Evolutionary conservation across 1,140 invertebrate species (phyloP).

Genomic region (Drosophila pruinosa): DNA sequence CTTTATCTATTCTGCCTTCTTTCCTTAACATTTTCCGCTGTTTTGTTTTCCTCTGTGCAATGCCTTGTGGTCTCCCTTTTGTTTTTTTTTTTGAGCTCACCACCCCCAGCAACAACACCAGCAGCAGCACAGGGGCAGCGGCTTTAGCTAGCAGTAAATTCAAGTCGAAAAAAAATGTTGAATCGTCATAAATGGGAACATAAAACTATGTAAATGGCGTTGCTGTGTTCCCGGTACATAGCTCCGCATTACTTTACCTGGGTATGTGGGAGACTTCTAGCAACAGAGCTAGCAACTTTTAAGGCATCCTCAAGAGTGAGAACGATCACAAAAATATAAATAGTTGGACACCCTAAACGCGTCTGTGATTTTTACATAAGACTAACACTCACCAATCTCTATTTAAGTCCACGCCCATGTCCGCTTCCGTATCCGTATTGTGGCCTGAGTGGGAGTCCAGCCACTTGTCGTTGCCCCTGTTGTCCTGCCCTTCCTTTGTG

Average conservation of each 20-base stretch:
- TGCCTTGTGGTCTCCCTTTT: constrained; percentile 43
- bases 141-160: constrained; percentile 75
- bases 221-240: not conserved
- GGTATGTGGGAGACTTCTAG: constrained; percentile 43
- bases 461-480: constrained; percentile 26
- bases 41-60: constrained; percentile 53
- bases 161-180: constrained; percentile 80
- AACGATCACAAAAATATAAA: constrained; percentile 76
- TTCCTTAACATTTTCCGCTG: constrained; percentile 51
- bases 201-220: constrained; percentile 76
- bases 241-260: constrained; percentile 32
- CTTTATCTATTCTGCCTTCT: constrained; percentile 62
- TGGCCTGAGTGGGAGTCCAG: constrained; percentile 7
- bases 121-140: constrained; percentile 8
- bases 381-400: constrained; percentile 12
- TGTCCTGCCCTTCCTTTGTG: constrained; percentile 13
- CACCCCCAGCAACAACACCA: constrained; percentile 1
- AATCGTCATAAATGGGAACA: constrained; percentile 81
- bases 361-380: constrained; percentile 78
- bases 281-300: constrained; percentile 50
- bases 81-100: constrained; percentile 74
- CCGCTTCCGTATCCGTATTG: constrained; percentile 3
- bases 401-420: constrained; percentile 11
- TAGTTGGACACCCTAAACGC: constrained; percentile 76
- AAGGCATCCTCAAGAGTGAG: constrained; percentile 57